Evolutionary conservation across 2,888 invertebrate species (phyloP).

Genomic region (Nomada goodeniana): DNA sequence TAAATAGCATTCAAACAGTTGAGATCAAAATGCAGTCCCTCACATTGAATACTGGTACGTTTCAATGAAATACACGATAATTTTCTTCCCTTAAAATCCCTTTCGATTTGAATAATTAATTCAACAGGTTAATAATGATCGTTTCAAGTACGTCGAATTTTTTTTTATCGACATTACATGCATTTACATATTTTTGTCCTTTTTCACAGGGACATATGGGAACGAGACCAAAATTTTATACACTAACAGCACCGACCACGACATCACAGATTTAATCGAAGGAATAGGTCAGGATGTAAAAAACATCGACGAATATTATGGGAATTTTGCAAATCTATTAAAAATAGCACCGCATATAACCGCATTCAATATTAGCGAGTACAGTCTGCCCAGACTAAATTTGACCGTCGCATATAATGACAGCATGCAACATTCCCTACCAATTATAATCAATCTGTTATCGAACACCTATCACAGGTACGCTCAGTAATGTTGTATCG

Average conservation of each 20-base stretch:
- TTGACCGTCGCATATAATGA: constrained; percentile 91
- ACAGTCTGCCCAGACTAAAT: constrained; percentile 85
- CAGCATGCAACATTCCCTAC: constrained; percentile 91
- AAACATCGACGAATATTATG: constrained; percentile 86
- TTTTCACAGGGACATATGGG: constrained; percentile 85
- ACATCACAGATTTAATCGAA: constrained; percentile 80
- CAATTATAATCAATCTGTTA: constrained; percentile 90
- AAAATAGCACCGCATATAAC: constrained; percentile 88
- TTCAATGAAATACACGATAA: neutral
- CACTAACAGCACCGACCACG: constrained; percentile 86
- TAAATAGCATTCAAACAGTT: constrained; percentile 87
- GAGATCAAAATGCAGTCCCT: constrained; percentile 88
- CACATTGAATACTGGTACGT: constrained; percentile 86
- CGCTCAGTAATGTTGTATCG: constrained; percentile 62
- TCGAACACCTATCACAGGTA: constrained; percentile 90
- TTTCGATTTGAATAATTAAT: too few species aligned
- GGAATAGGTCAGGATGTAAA: constrained; percentile 79
- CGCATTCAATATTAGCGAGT: constrained; percentile 87
- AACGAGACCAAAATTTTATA: constrained; percentile 87
- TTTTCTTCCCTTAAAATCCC: too few species aligned
- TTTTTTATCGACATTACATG: neutral
- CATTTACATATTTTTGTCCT: constrained; percentile 3
- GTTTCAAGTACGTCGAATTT: too few species aligned
- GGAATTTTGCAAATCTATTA: constrained; percentile 88
- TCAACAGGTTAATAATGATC: too few species aligned